Evolutionary conservation across 2,797 vertebrate genomes (phyloP), one percentile per base, ranked within the genome.

Genomic region (Pyrocephalus nanus): DNA sequence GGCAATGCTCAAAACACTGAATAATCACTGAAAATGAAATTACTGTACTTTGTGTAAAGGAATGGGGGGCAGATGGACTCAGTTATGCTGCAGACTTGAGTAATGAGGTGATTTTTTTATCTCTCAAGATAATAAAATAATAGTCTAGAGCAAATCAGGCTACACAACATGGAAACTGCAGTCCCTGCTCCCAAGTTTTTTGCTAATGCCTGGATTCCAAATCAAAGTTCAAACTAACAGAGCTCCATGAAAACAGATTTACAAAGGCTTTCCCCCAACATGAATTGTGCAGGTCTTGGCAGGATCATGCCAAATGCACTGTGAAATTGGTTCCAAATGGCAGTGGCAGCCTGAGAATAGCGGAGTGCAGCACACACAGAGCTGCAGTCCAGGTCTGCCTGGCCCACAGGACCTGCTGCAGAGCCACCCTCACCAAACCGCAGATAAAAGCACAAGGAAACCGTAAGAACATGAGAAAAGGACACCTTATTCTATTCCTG

Each of bases 281-380:
- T 15, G 4, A 6, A 48, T 6, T 51, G 34, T 29, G 51, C 48
- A 61, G 42, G 34, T 38, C 55, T 76, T 50, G 38, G 51, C 32
- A 40, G 22, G 38, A 43, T 53, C 25, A 16, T 13, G 8, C 51
- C 4, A 72, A 45, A 79, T 62, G 34, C 34, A 15, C 32, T n/a
- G 11, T 0, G 2, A 40, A 36, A 36, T 13, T 4, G 14, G 11
- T 14, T 36, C 61, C 20, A 36, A 34, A 25, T 1, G 11, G n/a
- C 50, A 15, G 5, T 4, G 19, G 22, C 8, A 47, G 40, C 40
- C 60, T 27, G 20, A 40, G 40, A 42, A 18, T 8, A 34, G 65
- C 60, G 6, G n/a, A 53, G 45, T 1, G 7, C 50, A 38, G 73
- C 53, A 36, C 0, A 0, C 12, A 40, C 70, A 64, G 78, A 80